Conservation (phyloP, 2,113 vertebrate species). For the Perca fluviatilis region DNA sequence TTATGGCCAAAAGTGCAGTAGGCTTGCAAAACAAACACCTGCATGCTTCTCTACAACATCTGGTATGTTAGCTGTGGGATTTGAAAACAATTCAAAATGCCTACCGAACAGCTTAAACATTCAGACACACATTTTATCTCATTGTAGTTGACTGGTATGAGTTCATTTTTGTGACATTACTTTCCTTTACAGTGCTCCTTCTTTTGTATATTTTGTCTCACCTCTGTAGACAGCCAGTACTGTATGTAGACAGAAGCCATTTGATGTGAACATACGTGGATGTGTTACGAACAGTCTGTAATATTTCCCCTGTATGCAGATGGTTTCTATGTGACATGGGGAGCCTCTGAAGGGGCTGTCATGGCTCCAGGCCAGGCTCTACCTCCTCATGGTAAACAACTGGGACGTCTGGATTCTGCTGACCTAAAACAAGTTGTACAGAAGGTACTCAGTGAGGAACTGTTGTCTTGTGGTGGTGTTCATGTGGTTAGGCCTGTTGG, state of each 20-base stretch:
- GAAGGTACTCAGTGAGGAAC: slow-evolving; percentile 85
- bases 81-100: neutral
- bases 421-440: slow-evolving; percentile 93
- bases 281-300: slow-evolving; percentile 3
- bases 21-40: slow-evolving; percentile 3
- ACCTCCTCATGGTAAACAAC: slow-evolving; percentile 91
- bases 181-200: neutral
- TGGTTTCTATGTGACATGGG: slow-evolving; percentile 95
- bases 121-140: neutral
- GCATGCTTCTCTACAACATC: neutral
- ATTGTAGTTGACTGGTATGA: neutral
- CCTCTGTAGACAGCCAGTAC: neutral
- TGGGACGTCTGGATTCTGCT: slow-evolving; percentile 88
- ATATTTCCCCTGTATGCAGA: slow-evolving; percentile 80
- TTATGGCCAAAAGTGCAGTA: neutral
- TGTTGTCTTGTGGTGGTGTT: neutral
- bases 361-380: slow-evolving; percentile 86
- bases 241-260: neutral
- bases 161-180: neutral
- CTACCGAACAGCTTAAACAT: neutral
- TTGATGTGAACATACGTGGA: neutral
- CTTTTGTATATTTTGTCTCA: neutral
- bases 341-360: slow-evolving; percentile 81
- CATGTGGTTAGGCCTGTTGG: slow-evolving; percentile 7
- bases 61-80: neutral